A percentile compares a stretch with the other conserved stretches of the same genome.
These are phyloP conservation scores for Autographa pulchrina DNA, from an alignment of 2,888 invertebrate species.

Conservation along the genomic window DNA sequence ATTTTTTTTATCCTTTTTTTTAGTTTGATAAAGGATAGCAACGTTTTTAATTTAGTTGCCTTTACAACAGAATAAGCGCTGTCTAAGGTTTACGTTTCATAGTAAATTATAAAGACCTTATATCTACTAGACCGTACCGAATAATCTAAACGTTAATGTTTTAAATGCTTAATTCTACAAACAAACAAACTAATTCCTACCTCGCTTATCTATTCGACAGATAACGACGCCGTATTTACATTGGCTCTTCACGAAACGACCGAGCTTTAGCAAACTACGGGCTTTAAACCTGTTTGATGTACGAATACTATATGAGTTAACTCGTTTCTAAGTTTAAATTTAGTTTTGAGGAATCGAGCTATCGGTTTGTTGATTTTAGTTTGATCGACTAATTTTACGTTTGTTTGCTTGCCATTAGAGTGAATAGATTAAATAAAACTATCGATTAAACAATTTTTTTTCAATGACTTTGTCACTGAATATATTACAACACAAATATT, in stretches of 20 bases:
- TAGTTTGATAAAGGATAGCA: no score
- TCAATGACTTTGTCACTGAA: no score
- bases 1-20: no score
- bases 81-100: background rate
- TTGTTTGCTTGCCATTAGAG: no score
- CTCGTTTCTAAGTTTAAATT: constrained; percentile 22
- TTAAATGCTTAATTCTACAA: background rate
- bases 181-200: constrained; percentile 16
- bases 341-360: constrained; percentile 15
- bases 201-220: constrained; percentile 14
- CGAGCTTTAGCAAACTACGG: constrained; percentile 11
- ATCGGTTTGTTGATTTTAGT: constrained; percentile 46
- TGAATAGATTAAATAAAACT: no score
- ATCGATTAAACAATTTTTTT: no score
- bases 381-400: background rate
- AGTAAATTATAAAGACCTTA: background rate
- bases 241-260: constrained; percentile 26
- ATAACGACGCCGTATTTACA: constrained; percentile 29
- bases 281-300: constrained; percentile 18
- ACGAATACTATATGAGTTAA: constrained; percentile 20
- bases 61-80: background rate
- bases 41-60: no score
- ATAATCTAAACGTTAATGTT: background rate
- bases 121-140: background rate
- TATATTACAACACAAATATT: no score